These are phyloP conservation scores for Ascidia mentula DNA, from an alignment of 23 tunicate species.

Conservation along the genomic window DNA sequence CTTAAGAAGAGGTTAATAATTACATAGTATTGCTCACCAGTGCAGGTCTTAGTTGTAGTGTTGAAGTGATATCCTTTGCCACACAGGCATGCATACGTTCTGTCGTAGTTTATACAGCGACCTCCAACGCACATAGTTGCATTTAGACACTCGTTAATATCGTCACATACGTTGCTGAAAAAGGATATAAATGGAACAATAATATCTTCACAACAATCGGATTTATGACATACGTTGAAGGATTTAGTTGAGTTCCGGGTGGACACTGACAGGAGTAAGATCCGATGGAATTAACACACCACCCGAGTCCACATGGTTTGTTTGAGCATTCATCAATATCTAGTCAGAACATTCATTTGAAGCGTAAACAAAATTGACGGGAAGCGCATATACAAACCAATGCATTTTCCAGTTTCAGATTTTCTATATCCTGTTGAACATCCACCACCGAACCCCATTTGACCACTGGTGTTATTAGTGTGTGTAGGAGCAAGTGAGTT, in stretches of 20 bases:
- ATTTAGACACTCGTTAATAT: constrained; percentile 28
- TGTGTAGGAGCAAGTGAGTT: too few species aligned
- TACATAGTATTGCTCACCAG: not conserved
- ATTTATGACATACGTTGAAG: not conserved
- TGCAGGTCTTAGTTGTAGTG: not conserved
- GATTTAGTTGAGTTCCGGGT: not conserved
- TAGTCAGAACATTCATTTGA: not conserved
- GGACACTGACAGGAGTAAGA: constrained; percentile 19
- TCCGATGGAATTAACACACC: constrained; percentile 11
- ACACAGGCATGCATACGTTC: constrained; percentile 20
- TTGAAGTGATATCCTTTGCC: constrained; percentile 9
- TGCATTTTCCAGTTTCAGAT: not conserved
- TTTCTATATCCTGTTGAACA: not conserved
- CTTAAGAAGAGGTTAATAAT: not conserved
- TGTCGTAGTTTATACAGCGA: constrained; percentile 8
- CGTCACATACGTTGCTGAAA: not conserved
- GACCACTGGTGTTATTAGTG: too few species aligned
- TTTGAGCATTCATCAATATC: constrained; percentile 1
- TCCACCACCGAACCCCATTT: not conserved
- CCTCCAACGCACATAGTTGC: constrained; percentile 21
- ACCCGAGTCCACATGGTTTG: not conserved
- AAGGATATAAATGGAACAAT: too few species aligned
- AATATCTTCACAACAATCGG: too few species aligned
- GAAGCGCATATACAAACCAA: not conserved
- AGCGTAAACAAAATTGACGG: not conserved